Evolutionary conservation across 2,113 vertebrate genomes (phyloP), one percentile per base, ranked within the genome.

Genomic region (Eublepharis macularius): DNA sequence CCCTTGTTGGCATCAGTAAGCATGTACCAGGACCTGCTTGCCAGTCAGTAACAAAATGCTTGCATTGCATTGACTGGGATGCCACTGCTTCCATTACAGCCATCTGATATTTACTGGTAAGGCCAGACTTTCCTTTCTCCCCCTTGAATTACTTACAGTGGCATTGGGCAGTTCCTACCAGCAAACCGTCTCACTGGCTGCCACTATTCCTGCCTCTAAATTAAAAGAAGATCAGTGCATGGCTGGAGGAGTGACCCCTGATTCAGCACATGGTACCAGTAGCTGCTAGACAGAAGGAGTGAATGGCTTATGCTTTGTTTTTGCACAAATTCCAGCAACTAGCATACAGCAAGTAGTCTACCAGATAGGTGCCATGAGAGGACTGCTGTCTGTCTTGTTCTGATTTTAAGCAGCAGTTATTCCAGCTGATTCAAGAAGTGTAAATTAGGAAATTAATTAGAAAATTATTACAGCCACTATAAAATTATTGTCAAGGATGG

Each of bases 371-470:
- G 47, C 13, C 21, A 66, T 34, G 8, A 5, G 10, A 26, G 10
- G 12, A 36, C 43, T 36, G 5, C 8, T 60, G 7, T 24, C 63
- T 68, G 12, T 68, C 24, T 68, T 43, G 63, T 39, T 49, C 34
- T 54, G 26, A 68, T 21, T 77, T 36, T 4, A 32, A 82, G 81
- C 17, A 39, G 63, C 39, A 84, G 36, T 19, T 16, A 11, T 36
- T 88, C 77, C 43, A 76, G 81, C 21, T 81, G 11, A 70, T 41
- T 1, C 65, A 65, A 88, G 34, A 63, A 49, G 6, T 41, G 83
- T 16, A 80, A 90, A 66, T 79, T 76, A 74, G 43, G 81, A 34
- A 88, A 72, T 49, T 12, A 72, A 68, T 80, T 80, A 39, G 41
- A 89, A 87, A 84, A 89, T n/a, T 21, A 83, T 79, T 81, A 72